phyloP scores from a whole-genome alignment of 2,797 vertebrate species.

The Aeoliscus strigatus region DNA sequence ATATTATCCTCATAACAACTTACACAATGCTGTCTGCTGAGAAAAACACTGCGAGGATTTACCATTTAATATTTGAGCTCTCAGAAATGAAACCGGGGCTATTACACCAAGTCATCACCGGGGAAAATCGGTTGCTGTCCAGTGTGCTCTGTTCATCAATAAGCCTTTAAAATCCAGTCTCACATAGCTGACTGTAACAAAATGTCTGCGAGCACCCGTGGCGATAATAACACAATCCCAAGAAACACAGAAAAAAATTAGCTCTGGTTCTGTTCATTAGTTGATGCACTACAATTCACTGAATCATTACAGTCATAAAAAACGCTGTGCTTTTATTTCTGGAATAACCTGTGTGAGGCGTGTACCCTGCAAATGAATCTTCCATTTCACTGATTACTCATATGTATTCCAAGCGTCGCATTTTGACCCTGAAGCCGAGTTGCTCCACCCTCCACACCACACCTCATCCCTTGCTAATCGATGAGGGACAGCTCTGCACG shows the following conservation, averaged over 20 bases:
- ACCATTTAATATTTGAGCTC: not conserved
- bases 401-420: slow-evolving; percentile 28
- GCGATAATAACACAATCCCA: slow-evolving; percentile 2
- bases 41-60: not conserved
- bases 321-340: slow-evolving; percentile 24
- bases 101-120: not conserved
- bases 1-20: too few relatives aligned
- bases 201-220: slow-evolving; percentile 1
- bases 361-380: slow-evolving; percentile 28
- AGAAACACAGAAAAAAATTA: slow-evolving; percentile 4
- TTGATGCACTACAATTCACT: slow-evolving; percentile 21
- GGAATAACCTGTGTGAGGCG: slow-evolving; percentile 26
- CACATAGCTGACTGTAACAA: slow-evolving; percentile 2
- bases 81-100: too few relatives aligned
- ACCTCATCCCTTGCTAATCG: slow-evolving; percentile 30
- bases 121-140: not conserved
- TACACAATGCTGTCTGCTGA: too few relatives aligned
- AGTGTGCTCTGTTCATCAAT: not conserved
- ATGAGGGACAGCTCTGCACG: slow-evolving; percentile 42
- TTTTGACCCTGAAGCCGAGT: slow-evolving; percentile 24
- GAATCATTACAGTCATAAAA: slow-evolving; percentile 49
- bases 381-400: slow-evolving; percentile 42
- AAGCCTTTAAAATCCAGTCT: slow-evolving; percentile 1
- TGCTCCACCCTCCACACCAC: not conserved
- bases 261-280: slow-evolving; percentile 8